A percentile compares a stretch with the other conserved stretches of the same genome.
Evolutionary conservation across 2,888 invertebrate species (phyloP).

Genomic region (Cryptus armator): DNA sequence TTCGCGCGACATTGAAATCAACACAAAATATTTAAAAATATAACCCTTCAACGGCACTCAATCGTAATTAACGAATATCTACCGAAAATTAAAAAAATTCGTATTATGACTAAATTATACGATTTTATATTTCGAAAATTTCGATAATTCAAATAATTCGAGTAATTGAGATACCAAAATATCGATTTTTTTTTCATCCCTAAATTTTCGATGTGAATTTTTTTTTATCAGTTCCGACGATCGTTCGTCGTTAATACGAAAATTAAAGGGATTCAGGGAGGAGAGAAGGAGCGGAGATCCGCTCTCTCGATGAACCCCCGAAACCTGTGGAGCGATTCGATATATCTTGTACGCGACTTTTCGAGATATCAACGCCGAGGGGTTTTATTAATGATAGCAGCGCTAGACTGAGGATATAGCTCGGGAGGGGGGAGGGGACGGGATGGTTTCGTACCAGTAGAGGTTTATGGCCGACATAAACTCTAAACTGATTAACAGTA

Average conservation of each 20-base stretch:
- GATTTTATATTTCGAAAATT: too few species aligned
- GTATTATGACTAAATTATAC: too few species aligned
- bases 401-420: slow-evolving; percentile 77
- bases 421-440: slow-evolving; percentile 43
- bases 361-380: slow-evolving; percentile 84
- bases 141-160: too few species aligned
- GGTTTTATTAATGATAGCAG: slow-evolving; percentile 83
- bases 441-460: slow-evolving; percentile 71
- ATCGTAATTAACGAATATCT: too few species aligned
- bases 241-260: slow-evolving; percentile 39
- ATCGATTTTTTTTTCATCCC: too few species aligned
- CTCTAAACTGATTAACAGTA: slow-evolving; percentile 85
- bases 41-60: too few species aligned
- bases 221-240: slow-evolving; percentile 14
- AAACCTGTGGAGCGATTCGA: slow-evolving; percentile 70
- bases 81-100: not conserved
- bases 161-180: too few species aligned
- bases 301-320: slow-evolving; percentile 19
- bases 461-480: slow-evolving; percentile 84
- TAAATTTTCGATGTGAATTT: not conserved
- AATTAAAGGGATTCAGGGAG: not conserved
- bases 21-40: too few species aligned
- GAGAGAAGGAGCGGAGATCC: slow-evolving; percentile 50
- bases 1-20: not conserved
- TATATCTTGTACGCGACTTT: slow-evolving; percentile 82